phyloP scores from a whole-genome alignment of 2,113 vertebrate species.

The Solea solea region DNA sequence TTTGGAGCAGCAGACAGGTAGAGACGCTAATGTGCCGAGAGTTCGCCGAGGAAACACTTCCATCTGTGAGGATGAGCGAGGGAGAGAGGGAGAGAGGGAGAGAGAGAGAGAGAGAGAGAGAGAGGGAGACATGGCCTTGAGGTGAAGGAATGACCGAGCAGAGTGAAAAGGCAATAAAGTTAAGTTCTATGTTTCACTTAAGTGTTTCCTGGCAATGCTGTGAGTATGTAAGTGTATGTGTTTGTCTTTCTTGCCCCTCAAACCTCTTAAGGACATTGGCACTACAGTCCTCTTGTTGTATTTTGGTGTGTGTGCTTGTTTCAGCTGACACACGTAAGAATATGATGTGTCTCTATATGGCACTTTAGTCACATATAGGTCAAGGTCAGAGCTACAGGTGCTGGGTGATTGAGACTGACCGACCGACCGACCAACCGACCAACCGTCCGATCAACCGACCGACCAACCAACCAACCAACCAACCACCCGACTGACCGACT shows the following conservation, averaged over 20 bases:
- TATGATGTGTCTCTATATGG: no score
- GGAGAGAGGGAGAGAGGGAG: neutral
- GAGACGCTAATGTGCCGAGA: conserved; percentile 44
- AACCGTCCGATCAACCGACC: no score
- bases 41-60: conserved; percentile 48
- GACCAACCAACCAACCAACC: no score
- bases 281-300: conserved; percentile 46
- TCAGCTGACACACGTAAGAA: neutral
- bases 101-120: neutral
- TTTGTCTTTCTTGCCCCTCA: neutral
- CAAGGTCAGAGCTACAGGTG: no score
- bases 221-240: conserved; percentile 18
- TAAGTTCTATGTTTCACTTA: conserved; percentile 60
- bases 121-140: conserved; percentile 39
- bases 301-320: conserved; percentile 17
- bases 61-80: conserved; percentile 36
- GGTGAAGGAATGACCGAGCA: conserved; percentile 49
- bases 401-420: no score
- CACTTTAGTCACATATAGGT: neutral
- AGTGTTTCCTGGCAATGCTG: conserved; percentile 65
- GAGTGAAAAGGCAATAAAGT: conserved; percentile 47
- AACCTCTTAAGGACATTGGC: conserved; percentile 1
- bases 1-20: conserved; percentile 52
- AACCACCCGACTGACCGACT: no score
- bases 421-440: no score